Conservation (phyloP, 2,888 invertebrate species). For the Pogonocherus hispidulus region DNA sequence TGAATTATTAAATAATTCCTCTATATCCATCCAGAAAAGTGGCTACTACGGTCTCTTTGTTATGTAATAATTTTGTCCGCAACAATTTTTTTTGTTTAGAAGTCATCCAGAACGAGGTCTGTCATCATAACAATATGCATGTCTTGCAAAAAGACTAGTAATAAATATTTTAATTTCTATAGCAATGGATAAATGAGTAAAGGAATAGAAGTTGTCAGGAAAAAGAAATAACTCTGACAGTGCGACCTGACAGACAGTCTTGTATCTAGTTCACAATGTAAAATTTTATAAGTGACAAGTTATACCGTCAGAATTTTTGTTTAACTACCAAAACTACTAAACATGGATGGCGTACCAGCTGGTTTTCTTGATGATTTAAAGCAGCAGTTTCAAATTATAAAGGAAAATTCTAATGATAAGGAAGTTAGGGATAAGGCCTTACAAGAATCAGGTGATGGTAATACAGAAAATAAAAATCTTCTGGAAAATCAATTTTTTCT, state of each 20-base stretch:
- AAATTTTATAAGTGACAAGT: conserved; percentile 24
- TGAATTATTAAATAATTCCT: too few relatives aligned
- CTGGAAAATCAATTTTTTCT: conserved; percentile 49
- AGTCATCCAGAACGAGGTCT: too few relatives aligned
- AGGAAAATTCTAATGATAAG: conserved; percentile 18
- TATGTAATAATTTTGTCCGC: too few relatives aligned
- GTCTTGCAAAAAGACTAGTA: too few relatives aligned
- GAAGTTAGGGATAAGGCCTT: conserved; percentile 9
- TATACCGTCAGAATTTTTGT: conserved; percentile 24
- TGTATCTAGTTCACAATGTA: background rate
- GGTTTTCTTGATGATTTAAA: conserved; percentile 27
- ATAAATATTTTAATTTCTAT: too few relatives aligned
- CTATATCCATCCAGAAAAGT: too few relatives aligned
- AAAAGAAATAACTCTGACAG: too few relatives aligned
- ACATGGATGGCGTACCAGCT: conserved; percentile 18
- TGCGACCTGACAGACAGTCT: background rate
- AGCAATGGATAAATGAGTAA: too few relatives aligned
- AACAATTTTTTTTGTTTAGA: too few relatives aligned
- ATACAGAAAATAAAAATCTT: conserved; percentile 36
- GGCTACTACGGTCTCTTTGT: too few relatives aligned
- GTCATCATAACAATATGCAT: too few relatives aligned
- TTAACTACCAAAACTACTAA: background rate
- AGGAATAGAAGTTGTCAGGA: too few relatives aligned
- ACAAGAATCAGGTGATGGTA: conserved; percentile 43
- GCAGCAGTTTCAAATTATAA: conserved; percentile 36